Evolutionary conservation across 2,888 invertebrate genomes (phyloP), one percentile per base, ranked within the genome.

Genomic region (Melikaiella ostensackeni): DNA sequence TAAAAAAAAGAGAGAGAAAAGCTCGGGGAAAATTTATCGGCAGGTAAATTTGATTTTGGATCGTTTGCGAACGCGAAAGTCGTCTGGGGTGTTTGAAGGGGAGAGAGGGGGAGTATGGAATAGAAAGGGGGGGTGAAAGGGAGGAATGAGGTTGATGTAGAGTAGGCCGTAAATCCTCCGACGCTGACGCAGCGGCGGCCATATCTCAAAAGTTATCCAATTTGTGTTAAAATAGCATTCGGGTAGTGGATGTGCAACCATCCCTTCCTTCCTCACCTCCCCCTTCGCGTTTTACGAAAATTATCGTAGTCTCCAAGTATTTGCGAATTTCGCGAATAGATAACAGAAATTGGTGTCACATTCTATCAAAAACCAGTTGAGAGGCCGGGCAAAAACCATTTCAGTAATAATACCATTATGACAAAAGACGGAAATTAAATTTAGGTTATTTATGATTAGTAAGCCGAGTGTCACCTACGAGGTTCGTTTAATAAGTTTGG

Each of bases 171-270:
- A 89, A 90, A 90, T 90, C 86, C 84, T 88, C 84, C 82, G 82
- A 86, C 85, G 88, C 89, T 89, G 89, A 89, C 89, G 86, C 88
- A 87, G 88, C 88, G 84, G 81, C 85, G 85, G 85, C 87, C 86
- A 88, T 89, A 88, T 89, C 89, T 89, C 89, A 89, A 89, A 89
- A 89, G 89, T 90, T 90, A 89, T 90, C 88, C 89, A 89, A 90
- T 90, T 89, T 89, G 89, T 86, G 88, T 89, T 89, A 89, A 89
- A 89, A 88, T 89, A 88, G 88, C 87, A 88, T 87, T 88, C 86
- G 86, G 83, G 84, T 84, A 78, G 82, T 83, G 84, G 86, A 85
- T 86, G 84, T 79, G 76, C 79, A 76, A 80, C 75, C 80, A 76
- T 79, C 77, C 70, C 76, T 78, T 73, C 66, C 66, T 74, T 59